Base-by-base conservation (phyloP, 1,140 invertebrate genomes). In the Drosophila arawakana region DNA sequence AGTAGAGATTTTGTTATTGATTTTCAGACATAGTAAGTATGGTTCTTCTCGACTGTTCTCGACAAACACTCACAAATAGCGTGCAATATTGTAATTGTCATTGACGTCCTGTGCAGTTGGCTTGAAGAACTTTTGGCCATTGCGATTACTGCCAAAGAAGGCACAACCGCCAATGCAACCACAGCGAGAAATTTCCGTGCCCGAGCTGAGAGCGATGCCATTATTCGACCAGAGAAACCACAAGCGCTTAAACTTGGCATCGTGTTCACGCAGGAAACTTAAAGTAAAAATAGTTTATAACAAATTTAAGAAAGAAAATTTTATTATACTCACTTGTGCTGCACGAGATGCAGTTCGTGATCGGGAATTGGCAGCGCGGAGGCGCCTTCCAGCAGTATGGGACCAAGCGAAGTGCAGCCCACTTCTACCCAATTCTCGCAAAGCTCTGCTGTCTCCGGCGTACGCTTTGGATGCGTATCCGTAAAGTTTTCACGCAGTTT, bases 91-190 rank as follows among this genome's bases (percentile, higher is more conserved):
- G 30, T 96, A 94, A 2, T 97, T 96, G 82, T 98, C 96, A 52
- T 94, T 94, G 49, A 97, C 93, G 93, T 98, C 97, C 54, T 95
- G 95, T 25, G 95, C 94, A 78, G 94, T 96, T 0, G 97, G 97
- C 85, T 97, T 97, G 67, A 99, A 97, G 91, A 99, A 98, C 76
- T 95, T 95, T 15, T 95, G 92, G 1, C 98, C 98, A 92, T 98
- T 98, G 80, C 94, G 94, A 91, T 98, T 98, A 49, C 94, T 96
- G 4, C 98, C 98, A 92, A 99, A 99, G 93, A 99, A 99, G 11
- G 94, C 93, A 91, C 97, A 99, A 0, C 98, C 98, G 2, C 98
- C 98, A 46, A 97, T 96, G 93, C 99, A 99, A 0, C 98, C 98
- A 93, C 99, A 99, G 76, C 96, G 96, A 7, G 90, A 90, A 21